Percentiles rank a stretch among this genome's conserved stretches.
Conservation (phyloP, 1,140 invertebrate species). For the Saccostrea glomerata region DNA sequence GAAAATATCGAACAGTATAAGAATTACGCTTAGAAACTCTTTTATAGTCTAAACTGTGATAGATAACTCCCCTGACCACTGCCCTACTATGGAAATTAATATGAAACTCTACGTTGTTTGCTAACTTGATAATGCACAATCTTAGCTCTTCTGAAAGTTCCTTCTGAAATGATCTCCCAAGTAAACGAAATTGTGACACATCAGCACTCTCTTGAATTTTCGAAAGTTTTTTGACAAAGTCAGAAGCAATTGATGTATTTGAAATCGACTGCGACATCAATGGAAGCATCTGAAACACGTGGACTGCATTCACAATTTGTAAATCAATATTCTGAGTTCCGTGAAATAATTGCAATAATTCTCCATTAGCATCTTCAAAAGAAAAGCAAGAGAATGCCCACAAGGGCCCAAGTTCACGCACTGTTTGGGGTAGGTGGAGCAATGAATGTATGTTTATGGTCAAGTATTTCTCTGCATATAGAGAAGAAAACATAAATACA, state of each 20-base stretch:
- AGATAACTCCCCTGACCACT: constrained; percentile 6
- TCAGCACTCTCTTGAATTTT: background rate
- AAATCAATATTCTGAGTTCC: constrained; percentile 54
- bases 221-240: constrained; percentile 2
- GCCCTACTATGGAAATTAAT: constrained; percentile 19
- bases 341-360: constrained; percentile 55
- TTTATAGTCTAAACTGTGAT: constrained; percentile 35
- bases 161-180: constrained; percentile 6
- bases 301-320: constrained; percentile 40
- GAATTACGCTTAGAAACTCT: constrained; percentile 38
- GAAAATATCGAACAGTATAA: constrained; percentile 25
- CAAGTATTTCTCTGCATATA: too few relatives aligned
- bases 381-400: constrained; percentile 53
- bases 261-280: constrained; percentile 6
- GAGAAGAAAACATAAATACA: constrained; percentile 37
- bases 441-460: background rate
- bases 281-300: constrained; percentile 38
- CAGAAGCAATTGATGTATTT: background rate
- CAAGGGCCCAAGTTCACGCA: constrained; percentile 32
- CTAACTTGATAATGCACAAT: background rate
- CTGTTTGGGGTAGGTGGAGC: constrained; percentile 46
- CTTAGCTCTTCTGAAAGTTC: background rate
- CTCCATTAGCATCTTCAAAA: constrained; percentile 57
- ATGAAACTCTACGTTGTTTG: background rate
- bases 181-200: constrained; percentile 18